These are phyloP conservation scores for Mesocentrotus franciscanus DNA, from an alignment of 53 echinoderm and acorn worm species.

Conservation along the genomic window DNA sequence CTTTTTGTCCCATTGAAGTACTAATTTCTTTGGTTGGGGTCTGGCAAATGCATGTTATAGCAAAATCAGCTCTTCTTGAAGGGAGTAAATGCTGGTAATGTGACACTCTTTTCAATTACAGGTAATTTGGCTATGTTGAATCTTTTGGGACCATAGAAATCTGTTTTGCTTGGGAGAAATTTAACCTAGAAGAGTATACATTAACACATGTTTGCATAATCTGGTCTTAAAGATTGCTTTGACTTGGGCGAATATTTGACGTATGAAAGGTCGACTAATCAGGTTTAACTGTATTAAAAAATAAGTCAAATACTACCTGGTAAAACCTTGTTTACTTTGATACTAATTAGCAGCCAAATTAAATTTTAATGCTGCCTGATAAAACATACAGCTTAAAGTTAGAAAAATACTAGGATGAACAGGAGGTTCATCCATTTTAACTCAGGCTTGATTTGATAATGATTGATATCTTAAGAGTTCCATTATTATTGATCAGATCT, in stretches of 20 bases:
- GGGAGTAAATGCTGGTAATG: slow-evolving; percentile 12
- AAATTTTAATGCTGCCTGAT: slow-evolving; percentile 11
- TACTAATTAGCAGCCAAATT: slow-evolving; percentile 6
- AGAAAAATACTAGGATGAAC: slow-evolving; percentile 29
- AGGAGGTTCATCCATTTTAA: background rate
- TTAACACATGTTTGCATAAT: too few species aligned
- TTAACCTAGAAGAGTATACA: too few species aligned
- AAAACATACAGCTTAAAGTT: slow-evolving; percentile 12
- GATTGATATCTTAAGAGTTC: slow-evolving; percentile 16
- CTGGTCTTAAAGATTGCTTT: too few species aligned
- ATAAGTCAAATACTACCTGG: background rate
- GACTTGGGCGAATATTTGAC: too few species aligned
- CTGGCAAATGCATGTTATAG: slow-evolving; percentile 17
- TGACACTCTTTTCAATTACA: slow-evolving; percentile 11
- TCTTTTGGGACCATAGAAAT: too few species aligned
- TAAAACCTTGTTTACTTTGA: slow-evolving; percentile 6
- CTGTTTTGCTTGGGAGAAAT: too few species aligned
- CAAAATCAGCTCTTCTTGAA: slow-evolving; percentile 32
- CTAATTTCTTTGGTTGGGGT: background rate
- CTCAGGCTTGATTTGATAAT: slow-evolving; percentile 6
- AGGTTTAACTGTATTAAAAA: background rate
- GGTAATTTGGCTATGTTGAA: background rate
- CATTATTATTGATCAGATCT: background rate
- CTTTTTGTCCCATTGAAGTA: slow-evolving; percentile 6
- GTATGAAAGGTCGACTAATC: too few species aligned